Base-by-base conservation (phyloP, 2,797 vertebrate species). In the Typhlichthys subterraneus region DNA sequence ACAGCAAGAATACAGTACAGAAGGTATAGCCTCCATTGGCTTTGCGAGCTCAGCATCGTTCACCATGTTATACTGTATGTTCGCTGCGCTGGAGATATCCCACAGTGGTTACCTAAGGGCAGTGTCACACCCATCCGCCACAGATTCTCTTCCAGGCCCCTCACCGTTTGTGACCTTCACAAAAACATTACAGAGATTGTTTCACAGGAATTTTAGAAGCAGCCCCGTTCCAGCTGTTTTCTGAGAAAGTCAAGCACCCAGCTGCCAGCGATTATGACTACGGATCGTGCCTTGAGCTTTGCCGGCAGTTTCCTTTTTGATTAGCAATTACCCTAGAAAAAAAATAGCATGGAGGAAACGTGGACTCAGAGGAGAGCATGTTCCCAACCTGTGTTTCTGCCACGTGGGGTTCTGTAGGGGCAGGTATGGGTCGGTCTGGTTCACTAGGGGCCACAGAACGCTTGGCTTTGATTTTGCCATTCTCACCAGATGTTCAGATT, bases 291-390 rank as follows among this genome's bases (percentile, higher is more conserved):
- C 81, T 62, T 0, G 69, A 87, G 80, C 76, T 67, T 74, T 46
- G 76, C 87, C 54, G 72, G 83, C 70, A 58, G 83, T 81, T 87
- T 76, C 79, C 69, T 85, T 23, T 92, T 89, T 91, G 90, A 91
- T 92, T 88, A 88, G 80, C 81, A 88, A 91, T 91, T 91, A 87
- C 81, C 73, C 73, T 54, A 38, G 72, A 81, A 85, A 84, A 87
- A 87, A 75, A 69, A 45, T 4, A 0, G 72, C 63, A 59, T 75
- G 53, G 48, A 13, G n/a, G 75, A 70, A 72, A 73, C 69, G 70
- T 74, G 72, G 76, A 81, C 61, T 53, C 72, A 78, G 75, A 70
- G 63, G 63, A 82, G 78, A 86, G 77, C 81, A 82, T 67, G 75
- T 71, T 75, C 80, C 77, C 85, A 81, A 74, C 74, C 69, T 79